These are phyloP conservation scores for Chrysolina oricalcia DNA, from an alignment of 2,888 invertebrate species.

Conservation along the genomic window DNA sequence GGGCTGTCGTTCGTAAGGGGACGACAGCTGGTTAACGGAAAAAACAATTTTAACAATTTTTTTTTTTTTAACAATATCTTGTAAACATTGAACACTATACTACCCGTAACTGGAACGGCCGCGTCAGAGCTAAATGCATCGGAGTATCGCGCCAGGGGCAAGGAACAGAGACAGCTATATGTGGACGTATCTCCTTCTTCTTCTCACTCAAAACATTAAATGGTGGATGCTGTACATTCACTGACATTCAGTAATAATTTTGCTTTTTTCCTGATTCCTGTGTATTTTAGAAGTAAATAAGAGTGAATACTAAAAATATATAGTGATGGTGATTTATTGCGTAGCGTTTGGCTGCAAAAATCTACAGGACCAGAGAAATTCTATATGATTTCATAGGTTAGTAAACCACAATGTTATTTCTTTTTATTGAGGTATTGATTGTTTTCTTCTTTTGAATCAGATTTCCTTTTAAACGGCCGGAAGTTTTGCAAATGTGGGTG, in stretches of 20 bases:
- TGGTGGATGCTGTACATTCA: background rate
- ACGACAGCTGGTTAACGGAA: too few relatives aligned
- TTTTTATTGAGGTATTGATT: conserved; percentile 2
- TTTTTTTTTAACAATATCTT: too few relatives aligned
- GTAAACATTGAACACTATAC: background rate
- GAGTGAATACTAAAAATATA: background rate
- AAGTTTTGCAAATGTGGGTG: background rate
- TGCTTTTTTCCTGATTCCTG: background rate
- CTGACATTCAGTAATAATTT: too few relatives aligned
- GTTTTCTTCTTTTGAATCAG: background rate
- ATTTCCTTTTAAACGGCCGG: conserved; percentile 8
- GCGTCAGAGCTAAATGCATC: background rate
- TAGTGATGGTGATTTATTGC: conserved; percentile 6
- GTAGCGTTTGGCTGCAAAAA: conserved; percentile 9
- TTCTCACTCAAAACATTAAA: conserved; percentile 9
- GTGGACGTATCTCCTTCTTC: conserved; percentile 8
- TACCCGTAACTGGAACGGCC: conserved; percentile 4
- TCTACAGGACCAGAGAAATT: conserved; percentile 1
- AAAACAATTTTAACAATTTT: too few relatives aligned
- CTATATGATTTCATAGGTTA: background rate
- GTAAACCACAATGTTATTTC: conserved; percentile 2
- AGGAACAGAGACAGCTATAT: conserved; percentile 2
- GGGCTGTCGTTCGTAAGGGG: too few relatives aligned
- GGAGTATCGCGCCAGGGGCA: background rate
- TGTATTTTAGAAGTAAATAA: background rate